phyloP scores from a whole-genome alignment of 2,797 vertebrate genomes.

The Basileuterus tristriatus region DNA sequence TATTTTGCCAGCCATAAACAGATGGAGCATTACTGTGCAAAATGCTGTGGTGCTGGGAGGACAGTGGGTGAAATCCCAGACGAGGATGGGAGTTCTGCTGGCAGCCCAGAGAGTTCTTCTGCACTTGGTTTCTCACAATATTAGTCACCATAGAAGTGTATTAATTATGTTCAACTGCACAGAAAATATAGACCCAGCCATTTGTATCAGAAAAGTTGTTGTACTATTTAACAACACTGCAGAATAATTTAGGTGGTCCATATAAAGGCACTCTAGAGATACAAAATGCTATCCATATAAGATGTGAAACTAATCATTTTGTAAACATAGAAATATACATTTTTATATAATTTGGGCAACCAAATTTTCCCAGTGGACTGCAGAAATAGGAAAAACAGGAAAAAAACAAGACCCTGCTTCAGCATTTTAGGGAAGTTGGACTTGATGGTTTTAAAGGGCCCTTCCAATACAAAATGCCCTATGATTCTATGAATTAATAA shows the following conservation, averaged over 20 bases:
- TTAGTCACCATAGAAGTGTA: not conserved
- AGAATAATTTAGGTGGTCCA: not conserved
- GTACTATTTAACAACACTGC: not conserved
- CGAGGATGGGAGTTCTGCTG: not conserved
- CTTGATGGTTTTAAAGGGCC: not conserved
- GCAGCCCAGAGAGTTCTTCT: not conserved
- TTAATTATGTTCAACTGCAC: not conserved
- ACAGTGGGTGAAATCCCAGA: not conserved
- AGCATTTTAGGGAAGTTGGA: no score
- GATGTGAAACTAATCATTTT: not conserved
- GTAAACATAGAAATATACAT: not conserved
- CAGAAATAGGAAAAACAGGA: not conserved
- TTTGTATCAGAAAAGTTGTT: not conserved
- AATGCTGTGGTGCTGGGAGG: not conserved
- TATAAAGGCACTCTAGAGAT: not conserved
- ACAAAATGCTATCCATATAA: not conserved
- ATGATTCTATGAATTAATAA: not conserved
- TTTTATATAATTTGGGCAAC: not conserved
- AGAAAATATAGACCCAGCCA: not conserved
- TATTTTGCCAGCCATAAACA: conserved; percentile 46
- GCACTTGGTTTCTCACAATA: not conserved
- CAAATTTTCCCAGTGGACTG: not conserved
- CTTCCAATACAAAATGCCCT: not conserved
- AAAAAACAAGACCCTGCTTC: rapidly evolving
- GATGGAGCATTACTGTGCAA: conserved; percentile 24